Conservation (phyloP, 2,888 invertebrate genomes). For the Antitype chi region DNA sequence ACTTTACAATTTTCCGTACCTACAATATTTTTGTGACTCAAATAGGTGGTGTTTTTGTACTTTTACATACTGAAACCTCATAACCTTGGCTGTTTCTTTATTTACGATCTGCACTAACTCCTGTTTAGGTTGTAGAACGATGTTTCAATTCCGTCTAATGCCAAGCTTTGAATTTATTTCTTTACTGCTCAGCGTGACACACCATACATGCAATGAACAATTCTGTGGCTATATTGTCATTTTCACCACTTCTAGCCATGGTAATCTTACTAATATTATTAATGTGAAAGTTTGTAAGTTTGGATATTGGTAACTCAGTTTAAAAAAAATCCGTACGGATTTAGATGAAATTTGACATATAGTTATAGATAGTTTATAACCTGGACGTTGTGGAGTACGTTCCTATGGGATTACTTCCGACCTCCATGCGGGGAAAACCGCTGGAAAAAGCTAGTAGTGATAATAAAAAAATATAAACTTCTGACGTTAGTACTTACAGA, state of each 20-base stretch:
- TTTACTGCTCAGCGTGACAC: conserved; percentile 4
- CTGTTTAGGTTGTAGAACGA: conserved; percentile 20
- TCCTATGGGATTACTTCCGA: no score
- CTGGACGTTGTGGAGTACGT: no score
- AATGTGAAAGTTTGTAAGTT: no score
- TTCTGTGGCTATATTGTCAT: not conserved
- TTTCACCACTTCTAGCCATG: not conserved
- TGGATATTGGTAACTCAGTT: no score
- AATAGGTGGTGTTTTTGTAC: conserved; percentile 44
- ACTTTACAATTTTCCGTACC: conserved; percentile 56
- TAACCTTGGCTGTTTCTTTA: conserved; percentile 34
- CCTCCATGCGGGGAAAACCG: no score
- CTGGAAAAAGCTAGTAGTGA: not conserved
- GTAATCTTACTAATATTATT: not conserved
- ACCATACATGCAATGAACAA: not conserved
- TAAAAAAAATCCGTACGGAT: no score
- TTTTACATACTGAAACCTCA: conserved; percentile 50
- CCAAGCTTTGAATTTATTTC: conserved; percentile 16
- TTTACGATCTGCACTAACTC: conserved; percentile 44
- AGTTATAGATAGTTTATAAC: no score
- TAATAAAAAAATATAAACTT: not conserved
- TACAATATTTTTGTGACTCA: conserved; percentile 55
- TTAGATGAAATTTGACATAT: no score
- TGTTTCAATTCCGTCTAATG: conserved; percentile 39
- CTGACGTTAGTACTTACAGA: not conserved